phyloP scores from a whole-genome alignment of 2,888 invertebrate genomes.

The Tanytarsus gracilentus region DNA sequence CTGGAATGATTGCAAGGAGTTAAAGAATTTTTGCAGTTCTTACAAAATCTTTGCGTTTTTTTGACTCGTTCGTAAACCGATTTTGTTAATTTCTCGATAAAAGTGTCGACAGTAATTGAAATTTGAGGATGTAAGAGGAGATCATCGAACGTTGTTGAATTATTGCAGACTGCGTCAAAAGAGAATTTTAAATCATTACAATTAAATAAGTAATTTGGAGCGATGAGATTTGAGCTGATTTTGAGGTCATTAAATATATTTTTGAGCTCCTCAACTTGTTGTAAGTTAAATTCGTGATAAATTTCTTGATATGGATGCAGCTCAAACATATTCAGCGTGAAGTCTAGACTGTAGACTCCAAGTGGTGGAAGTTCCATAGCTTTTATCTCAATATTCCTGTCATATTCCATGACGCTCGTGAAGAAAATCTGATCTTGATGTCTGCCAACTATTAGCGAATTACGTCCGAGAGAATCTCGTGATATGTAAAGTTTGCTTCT shows the following conservation, averaged over 20 bases:
- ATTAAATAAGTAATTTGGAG: too few species aligned
- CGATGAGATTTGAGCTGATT: slow-evolving; percentile 31
- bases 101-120: slow-evolving; percentile 33
- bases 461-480: slow-evolving; percentile 76
- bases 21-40: slow-evolving; percentile 45
- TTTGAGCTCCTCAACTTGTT: slow-evolving; percentile 39
- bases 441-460: slow-evolving; percentile 63
- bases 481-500: slow-evolving; percentile 62
- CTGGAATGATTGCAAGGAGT: slow-evolving; percentile 51
- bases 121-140: slow-evolving; percentile 43
- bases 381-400: slow-evolving; percentile 49
- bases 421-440: slow-evolving; percentile 34
- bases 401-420: slow-evolving; percentile 41
- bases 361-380: slow-evolving; percentile 55
- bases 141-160: slow-evolving; percentile 38
- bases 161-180: background rate
- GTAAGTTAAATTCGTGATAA: slow-evolving; percentile 36
- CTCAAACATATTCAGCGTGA: too few species aligned
- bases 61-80: slow-evolving; percentile 53
- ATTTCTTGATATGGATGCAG: slow-evolving; percentile 43
- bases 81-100: slow-evolving; percentile 48
- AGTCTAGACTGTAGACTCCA: slow-evolving; percentile 49
- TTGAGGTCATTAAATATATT: slow-evolving; percentile 36
- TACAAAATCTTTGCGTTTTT: slow-evolving; percentile 55
- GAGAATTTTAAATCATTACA: slow-evolving; percentile 9